Evolutionary conservation across 2,113 vertebrate species (phyloP), one percentile per base, ranked within the genome.

Genomic region (Perognathus longimembris): DNA sequence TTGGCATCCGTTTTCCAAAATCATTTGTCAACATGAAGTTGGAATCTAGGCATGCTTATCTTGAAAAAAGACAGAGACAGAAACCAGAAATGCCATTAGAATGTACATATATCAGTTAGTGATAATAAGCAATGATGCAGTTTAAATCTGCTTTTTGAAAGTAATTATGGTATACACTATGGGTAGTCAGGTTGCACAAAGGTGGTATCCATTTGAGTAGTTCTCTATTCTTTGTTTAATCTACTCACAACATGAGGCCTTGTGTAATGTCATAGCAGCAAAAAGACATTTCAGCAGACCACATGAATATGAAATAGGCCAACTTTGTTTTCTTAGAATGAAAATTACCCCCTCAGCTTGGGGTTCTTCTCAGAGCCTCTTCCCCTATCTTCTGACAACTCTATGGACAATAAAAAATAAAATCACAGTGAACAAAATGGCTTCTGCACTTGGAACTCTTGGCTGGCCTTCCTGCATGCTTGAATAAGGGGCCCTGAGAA

Each of bases 31-130:
- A 40, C 32, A 71, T 92, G 59, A 92, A 92, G 59, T 89, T 87
- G 81, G 36, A 96, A 90, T 93, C 91, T 85, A 83, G 74, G 81
- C 59, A 88, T 92, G 61, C 15, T 95, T 95, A 96, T 95, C 66
- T 92, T 85, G 75, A 84, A 83, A 96, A n/a, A 88, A 93, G 57
- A 82, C 38, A 74, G 50, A 93, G 92, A 90, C 74, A 94, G 36
- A 96, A 95, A 91, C 64, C 74, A 92, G 90, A 96, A 95, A n/a
- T 79, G 71, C 69, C 64, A 34, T 74, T 83, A 95, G 78, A 88
- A 85, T 96, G 57, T 32, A 74, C 57, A 88, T 0, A 0, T 1
- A 76, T 8, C 85, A 94, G 30, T 73, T 90, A 96, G 61, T 89
- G 82, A 96, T 92, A 76, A 64, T 32, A 95, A 54, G 28, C 34